Evolutionary conservation across 2,888 invertebrate genomes (phyloP), one percentile per base, ranked within the genome.

Genomic region (Vanessa cardui): DNA sequence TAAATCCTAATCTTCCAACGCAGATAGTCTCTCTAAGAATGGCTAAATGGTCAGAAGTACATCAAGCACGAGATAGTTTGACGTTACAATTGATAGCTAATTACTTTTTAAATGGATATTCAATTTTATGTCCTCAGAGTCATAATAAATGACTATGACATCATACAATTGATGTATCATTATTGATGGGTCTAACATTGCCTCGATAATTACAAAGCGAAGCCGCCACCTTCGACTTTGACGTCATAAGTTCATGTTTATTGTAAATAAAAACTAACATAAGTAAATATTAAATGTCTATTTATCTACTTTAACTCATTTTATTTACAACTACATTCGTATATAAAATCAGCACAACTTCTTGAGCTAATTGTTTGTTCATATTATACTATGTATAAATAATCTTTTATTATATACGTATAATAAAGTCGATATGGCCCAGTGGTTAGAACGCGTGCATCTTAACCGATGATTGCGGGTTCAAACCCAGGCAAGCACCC

Each of bases 161-260:
- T 86, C 85, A 87, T 80, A 76, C 74, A 77, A 79, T 78, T 76
- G 74, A 74, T 73, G 72, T 62, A 62, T 49, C 74, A 75, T 73
- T 75, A 82, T 83, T 80, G 80, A 83, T 81, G 78, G 80, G 80
- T 80, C 77, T 77, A 72, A 76, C 76, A 78, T 76, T 80, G 77
- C 78, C 81, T 78, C 78, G 81, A 69, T 78, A 79, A 82, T 78
- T 72, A 74, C 67, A 78, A 72, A 77, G 77, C 70, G 63, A 72
- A 77, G 73, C 78, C 78, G 76, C 74, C 77, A 54, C 52, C 52
- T 65, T 76, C 76, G 74, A 71, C 64, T 77, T 77, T 83, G 78
- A 82, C 81, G 80, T 77, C 82, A 81, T 77, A 66, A 66, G 71
- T 73, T 70, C 64, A 70, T 70, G 69, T 58, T 69, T 61, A 58